Conservation (phyloP, 1,140 invertebrate species). For the Formica selysi region DNA sequence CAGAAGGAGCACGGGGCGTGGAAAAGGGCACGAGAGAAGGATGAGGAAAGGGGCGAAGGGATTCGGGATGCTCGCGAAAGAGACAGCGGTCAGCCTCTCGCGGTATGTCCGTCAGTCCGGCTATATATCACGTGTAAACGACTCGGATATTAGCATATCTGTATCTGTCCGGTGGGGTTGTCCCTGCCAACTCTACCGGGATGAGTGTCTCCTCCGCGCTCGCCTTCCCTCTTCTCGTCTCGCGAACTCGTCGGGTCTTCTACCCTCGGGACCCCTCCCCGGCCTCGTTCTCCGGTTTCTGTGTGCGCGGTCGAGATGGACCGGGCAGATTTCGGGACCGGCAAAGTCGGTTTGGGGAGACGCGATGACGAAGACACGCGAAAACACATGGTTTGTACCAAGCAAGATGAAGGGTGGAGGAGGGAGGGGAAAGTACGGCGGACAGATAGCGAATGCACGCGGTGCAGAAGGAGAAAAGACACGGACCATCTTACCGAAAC, state of each 20-base stretch:
- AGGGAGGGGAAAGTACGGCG: neutral
- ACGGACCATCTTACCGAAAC: constrained; percentile 67
- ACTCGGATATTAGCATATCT: constrained; percentile 82
- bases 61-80: constrained; percentile 69
- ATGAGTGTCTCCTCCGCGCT: constrained; percentile 72
- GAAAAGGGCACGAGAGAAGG: neutral
- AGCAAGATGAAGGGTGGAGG: neutral
- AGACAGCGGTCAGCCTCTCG: constrained; percentile 72
- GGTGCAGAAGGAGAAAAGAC: constrained; percentile 44
- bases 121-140: constrained; percentile 83
- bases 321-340: constrained; percentile 70
- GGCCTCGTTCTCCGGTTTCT: constrained; percentile 14
- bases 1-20: neutral
- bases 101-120: constrained; percentile 77
- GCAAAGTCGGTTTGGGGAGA: constrained; percentile 61
- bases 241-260: constrained; percentile 31
- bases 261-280: constrained; percentile 49
- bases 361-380: constrained; percentile 72
- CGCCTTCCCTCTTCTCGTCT: constrained; percentile 46
- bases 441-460: constrained; percentile 60
- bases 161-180: constrained; percentile 80
- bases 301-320: constrained; percentile 66
- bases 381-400: constrained; percentile 61
- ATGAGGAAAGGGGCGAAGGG: constrained; percentile 29
- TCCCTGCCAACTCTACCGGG: constrained; percentile 79